These are phyloP conservation scores for Aphelocoma californica DNA, from an alignment of 2,797 vertebrate genomes.

Conservation along the genomic window DNA sequence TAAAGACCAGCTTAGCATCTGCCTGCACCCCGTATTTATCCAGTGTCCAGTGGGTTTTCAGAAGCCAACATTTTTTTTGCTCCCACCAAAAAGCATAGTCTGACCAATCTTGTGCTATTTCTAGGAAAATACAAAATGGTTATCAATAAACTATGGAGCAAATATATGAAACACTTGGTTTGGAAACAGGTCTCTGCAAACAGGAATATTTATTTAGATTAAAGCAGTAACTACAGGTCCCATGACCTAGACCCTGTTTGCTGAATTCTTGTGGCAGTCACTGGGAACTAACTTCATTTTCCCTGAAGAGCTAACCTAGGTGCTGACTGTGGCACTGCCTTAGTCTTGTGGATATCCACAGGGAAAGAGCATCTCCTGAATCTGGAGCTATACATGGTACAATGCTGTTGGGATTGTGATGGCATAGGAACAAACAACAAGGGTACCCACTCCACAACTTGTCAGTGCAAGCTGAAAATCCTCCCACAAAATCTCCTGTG, in stretches of 20 bases:
- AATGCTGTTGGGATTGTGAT: not conserved
- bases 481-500: not conserved
- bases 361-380: not conserved
- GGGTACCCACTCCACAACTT: not conserved
- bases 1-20: slow-evolving; percentile 91
- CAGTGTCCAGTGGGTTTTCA: slow-evolving; percentile 96
- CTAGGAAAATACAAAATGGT: slow-evolving; percentile 68
- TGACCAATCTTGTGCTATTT: slow-evolving; percentile 90
- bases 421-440: not conserved
- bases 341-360: not conserved
- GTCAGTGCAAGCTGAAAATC: not conserved
- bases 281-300: not conserved
- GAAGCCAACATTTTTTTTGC: slow-evolving; percentile 91
- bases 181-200: not conserved
- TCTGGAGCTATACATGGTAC: not conserved
- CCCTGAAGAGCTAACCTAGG: not conserved
- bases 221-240: not conserved
- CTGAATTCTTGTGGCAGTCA: not conserved
- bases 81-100: slow-evolving; percentile 98
- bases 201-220: not conserved
- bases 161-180: not conserved
- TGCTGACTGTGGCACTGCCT: not conserved
- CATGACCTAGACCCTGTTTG: not conserved
- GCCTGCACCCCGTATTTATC: slow-evolving; percentile 96
- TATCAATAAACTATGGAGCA: not conserved